Base-by-base conservation (phyloP, 1,140 invertebrate species). In the Andricus grossulariae region DNA sequence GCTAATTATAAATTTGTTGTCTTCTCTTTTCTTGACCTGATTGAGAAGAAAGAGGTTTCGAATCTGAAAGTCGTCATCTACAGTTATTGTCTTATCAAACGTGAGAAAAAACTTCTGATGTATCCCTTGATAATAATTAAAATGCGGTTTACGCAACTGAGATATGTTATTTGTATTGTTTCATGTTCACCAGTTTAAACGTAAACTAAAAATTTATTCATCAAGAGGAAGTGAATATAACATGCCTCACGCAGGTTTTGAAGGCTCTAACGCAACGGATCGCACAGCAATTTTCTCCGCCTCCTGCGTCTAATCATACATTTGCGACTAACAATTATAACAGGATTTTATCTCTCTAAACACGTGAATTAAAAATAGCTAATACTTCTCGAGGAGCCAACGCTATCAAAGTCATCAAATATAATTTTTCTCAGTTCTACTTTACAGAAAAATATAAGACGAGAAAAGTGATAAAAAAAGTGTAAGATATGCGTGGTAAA, bases 201-300 rank as follows among this genome's bases (percentile, higher is more conserved):
- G 25, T 66, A n/a, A n/a, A 66, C 0, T 5, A 5, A 45, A 45
- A 66, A 45, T 66, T 32, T 66, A 66, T 66, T 66, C 60, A 45
- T 15, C 25, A 66, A 60, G 60, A 66, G 60, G 60, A 66, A 39
- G 60, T 66, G 60, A 66, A 66, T 66, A 45, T 32, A 66, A 66
- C 25, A 66, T n/a, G 60, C 39, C 39, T 66, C 60, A 66, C 60
- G 25, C 32, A 66, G 13, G 32, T 66, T 66, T 66, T n/a, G 16
- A 66, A 66, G 60, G 15, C 60, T 18, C 60, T 66, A 66, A 66
- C 60, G 25, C 60, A 66, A 66, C 57, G 57, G 57, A 66, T 66
- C 57, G 21, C 57, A 21, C 32, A 60, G 57, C 21, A 60, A 60
- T 60, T 60, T 60, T 60, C 57, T 60, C 6, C 60, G 60, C 60